These are phyloP conservation scores for Columbina picui DNA, from an alignment of 2,113 vertebrate species.

Conservation along the genomic window DNA sequence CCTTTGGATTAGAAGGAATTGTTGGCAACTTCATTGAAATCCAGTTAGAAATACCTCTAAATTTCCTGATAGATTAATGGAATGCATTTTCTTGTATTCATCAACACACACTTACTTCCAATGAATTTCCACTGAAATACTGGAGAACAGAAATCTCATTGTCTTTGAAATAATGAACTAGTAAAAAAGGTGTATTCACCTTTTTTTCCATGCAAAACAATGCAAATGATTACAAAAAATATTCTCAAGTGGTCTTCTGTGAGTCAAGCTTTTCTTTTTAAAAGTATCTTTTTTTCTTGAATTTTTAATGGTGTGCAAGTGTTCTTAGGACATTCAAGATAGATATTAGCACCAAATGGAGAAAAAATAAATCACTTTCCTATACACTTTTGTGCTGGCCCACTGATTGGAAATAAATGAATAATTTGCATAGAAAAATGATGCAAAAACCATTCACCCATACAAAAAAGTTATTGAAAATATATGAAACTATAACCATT, in stretches of 20 bases:
- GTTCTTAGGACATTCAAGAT: neutral
- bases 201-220: neutral
- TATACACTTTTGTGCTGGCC: neutral
- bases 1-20: neutral
- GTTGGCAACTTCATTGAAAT: neutral
- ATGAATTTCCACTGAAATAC: neutral
- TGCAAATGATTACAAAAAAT: neutral
- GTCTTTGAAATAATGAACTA: neutral
- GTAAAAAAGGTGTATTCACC: fast-evolving
- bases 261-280: neutral
- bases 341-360: neutral
- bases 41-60: neutral
- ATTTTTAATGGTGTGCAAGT: neutral
- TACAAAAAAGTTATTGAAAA: slow-evolving; percentile 42
- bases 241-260: neutral
- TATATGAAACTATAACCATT: slow-evolving; percentile 30
- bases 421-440: slow-evolving; percentile 46
- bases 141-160: neutral
- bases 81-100: neutral
- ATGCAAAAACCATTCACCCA: slow-evolving; percentile 12
- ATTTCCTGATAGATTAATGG: neutral
- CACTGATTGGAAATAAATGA: slow-evolving; percentile 38
- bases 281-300: neutral
- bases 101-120: neutral
- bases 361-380: neutral